Conservation (phyloP, 2,888 invertebrate species). For the Timandra comae region DNA sequence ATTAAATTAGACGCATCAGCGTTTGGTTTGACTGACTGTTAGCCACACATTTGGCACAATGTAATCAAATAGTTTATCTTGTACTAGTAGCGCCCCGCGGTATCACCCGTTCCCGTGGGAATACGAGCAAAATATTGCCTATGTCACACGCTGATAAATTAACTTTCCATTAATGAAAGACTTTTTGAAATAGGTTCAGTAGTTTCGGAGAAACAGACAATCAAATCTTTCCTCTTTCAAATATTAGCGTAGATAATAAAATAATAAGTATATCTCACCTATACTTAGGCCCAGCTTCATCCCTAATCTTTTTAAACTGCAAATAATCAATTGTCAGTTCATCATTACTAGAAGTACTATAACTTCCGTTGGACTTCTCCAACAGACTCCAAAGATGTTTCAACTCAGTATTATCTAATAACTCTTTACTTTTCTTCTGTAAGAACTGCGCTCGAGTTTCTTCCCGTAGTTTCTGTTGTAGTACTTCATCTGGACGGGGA, state of each 20-base stretch:
- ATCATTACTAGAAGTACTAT: slow-evolving; percentile 78
- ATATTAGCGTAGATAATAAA: too few relatives aligned
- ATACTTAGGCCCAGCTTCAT: slow-evolving; percentile 85
- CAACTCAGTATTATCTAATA: slow-evolving; percentile 91
- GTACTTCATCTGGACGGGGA: slow-evolving; percentile 84
- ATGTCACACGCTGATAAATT: too few relatives aligned
- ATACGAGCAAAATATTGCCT: too few relatives aligned
- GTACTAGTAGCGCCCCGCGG: neutral
- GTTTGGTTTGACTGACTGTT: too few relatives aligned
- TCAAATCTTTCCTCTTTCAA: too few relatives aligned
- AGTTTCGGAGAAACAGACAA: too few relatives aligned
- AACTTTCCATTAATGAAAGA: too few relatives aligned
- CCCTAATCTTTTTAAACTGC: slow-evolving; percentile 88
- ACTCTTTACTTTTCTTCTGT: slow-evolving; percentile 88
- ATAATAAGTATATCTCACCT: slow-evolving; percentile 51
- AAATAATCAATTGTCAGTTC: slow-evolving; percentile 91
- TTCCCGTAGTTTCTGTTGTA: slow-evolving; percentile 89
- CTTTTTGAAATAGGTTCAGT: too few relatives aligned
- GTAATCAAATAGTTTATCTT: neutral
- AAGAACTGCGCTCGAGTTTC: slow-evolving; percentile 92
- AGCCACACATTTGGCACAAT: too few relatives aligned
- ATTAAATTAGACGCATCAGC: too few relatives aligned
- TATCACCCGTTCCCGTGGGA: neutral
- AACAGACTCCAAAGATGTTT: slow-evolving; percentile 89
- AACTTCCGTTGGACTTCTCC: slow-evolving; percentile 87